Percentiles rank a stretch among this genome's conserved stretches.
Conservation (phyloP, 37 sponge, comb jelly and placozoan species). For the Crambe crambe region DNA sequence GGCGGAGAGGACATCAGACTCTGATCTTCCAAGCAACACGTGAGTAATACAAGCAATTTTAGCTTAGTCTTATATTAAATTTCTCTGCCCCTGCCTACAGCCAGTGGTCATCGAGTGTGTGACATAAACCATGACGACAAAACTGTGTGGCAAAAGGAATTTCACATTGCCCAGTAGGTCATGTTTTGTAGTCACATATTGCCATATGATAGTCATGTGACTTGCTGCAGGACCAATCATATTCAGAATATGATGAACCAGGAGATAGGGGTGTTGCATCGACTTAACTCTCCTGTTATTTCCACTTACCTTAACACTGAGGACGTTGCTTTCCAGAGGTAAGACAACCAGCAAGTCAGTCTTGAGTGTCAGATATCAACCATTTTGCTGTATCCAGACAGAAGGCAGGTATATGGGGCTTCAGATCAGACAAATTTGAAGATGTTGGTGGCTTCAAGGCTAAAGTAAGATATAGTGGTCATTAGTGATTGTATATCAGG, state of each 20-base stretch:
- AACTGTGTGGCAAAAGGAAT: constrained; percentile 52
- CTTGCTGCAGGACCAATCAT: constrained; percentile 21
- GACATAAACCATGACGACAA: constrained; percentile 77
- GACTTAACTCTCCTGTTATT: constrained; percentile 72
- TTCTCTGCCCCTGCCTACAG: constrained; percentile 15
- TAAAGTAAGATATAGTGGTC: constrained; percentile 21
- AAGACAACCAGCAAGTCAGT: background rate
- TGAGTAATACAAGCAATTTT: background rate
- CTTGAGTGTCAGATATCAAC: background rate
- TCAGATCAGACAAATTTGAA: constrained; percentile 80
- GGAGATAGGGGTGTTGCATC: constrained; percentile 58
- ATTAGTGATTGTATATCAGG: background rate
- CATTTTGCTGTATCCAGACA: constrained; percentile 39
- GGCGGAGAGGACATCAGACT: constrained; percentile 89
- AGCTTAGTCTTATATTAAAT: background rate
- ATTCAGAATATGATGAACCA: constrained; percentile 43
- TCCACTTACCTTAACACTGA: constrained; percentile 76
- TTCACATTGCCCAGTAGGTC: constrained; percentile 42
- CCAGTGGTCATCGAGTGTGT: constrained; percentile 49
- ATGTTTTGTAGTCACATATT: background rate
- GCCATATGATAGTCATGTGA: background rate
- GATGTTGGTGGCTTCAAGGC: constrained; percentile 71
- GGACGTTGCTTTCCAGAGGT: constrained; percentile 74
- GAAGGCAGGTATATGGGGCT: constrained; percentile 88
- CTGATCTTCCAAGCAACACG: constrained; percentile 82